Evolutionary conservation across 1,140 invertebrate genomes (phyloP).

Genomic region (Nilaparvata lugens): DNA sequence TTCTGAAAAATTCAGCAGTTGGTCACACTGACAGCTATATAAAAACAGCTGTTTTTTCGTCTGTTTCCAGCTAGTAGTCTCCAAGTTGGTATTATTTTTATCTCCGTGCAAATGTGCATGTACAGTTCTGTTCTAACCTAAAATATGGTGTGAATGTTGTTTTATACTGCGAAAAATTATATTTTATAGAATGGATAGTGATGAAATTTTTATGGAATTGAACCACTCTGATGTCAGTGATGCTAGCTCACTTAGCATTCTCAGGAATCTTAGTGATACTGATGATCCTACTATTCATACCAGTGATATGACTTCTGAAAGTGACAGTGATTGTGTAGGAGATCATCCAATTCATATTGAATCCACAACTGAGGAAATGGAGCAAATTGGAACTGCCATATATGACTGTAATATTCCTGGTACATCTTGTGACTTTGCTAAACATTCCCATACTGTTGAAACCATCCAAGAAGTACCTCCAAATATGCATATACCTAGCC

Average conservation of each 20-base stretch:
- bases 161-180: not conserved
- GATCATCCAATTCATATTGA: not conserved
- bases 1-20: not conserved
- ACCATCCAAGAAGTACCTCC: not conserved
- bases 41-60: not conserved
- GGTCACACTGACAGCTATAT: not conserved
- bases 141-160: not conserved
- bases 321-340: not conserved
- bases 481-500: not conserved
- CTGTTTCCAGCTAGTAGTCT: not conserved
- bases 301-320: not conserved
- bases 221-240: not conserved
- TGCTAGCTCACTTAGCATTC: not conserved
- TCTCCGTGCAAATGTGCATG: not conserved
- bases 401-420: not conserved
- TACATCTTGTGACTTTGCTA: not conserved
- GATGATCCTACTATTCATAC: not conserved
- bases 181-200: not conserved
- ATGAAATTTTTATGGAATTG: not conserved
- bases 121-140: not conserved
- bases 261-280: not conserved
- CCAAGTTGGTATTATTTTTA: no score
- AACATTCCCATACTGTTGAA: not conserved
- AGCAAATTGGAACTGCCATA: not conserved
- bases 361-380: not conserved